Percentiles rank a stretch among this genome's conserved stretches.
These are phyloP conservation scores for Chondrosia reniformis DNA, from an alignment of 37 sponge, comb jelly and placozoan species.

Conservation along the genomic window DNA sequence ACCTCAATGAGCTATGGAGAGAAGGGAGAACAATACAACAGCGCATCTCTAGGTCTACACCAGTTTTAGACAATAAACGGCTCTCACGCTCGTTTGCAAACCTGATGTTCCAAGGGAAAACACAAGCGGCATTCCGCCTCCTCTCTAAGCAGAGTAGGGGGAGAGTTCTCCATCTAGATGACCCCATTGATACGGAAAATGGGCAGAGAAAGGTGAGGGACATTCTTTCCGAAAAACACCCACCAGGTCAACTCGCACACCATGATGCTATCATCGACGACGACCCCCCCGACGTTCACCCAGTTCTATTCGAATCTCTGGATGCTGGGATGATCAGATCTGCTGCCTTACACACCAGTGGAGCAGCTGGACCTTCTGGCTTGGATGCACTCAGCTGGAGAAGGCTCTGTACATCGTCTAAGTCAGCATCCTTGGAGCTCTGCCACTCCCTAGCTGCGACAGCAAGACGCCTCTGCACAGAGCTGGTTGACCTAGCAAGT, in stretches of 20 bases:
- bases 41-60: slow-evolving; percentile 4
- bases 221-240: slow-evolving; percentile 14
- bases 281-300: slow-evolving; percentile 5
- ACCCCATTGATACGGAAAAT: background rate
- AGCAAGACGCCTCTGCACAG: background rate
- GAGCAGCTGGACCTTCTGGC: slow-evolving; percentile 25
- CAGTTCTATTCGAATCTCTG: no score
- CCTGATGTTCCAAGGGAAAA: slow-evolving; percentile 34
- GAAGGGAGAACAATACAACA: slow-evolving; percentile 27
- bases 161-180: no score
- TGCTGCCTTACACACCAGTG: no score
- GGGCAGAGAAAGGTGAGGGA: slow-evolving; percentile 20
- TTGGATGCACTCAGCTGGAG: background rate
- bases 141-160: slow-evolving; percentile 12
- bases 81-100: slow-evolving; percentile 17
- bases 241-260: slow-evolving; percentile 26
- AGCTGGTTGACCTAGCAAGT: background rate
- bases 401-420: slow-evolving; percentile 4
- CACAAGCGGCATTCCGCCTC: slow-evolving; percentile 19
- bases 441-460: slow-evolving; percentile 10
- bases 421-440: background rate
- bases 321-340: no score
- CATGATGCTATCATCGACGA: background rate
- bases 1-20: slow-evolving; percentile 19
- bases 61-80: background rate